A percentile compares a stretch with the other conserved stretches of the same genome.
These are phyloP conservation scores for Abrostola triplasia DNA, from an alignment of 2,888 invertebrate species.

Conservation along the genomic window DNA sequence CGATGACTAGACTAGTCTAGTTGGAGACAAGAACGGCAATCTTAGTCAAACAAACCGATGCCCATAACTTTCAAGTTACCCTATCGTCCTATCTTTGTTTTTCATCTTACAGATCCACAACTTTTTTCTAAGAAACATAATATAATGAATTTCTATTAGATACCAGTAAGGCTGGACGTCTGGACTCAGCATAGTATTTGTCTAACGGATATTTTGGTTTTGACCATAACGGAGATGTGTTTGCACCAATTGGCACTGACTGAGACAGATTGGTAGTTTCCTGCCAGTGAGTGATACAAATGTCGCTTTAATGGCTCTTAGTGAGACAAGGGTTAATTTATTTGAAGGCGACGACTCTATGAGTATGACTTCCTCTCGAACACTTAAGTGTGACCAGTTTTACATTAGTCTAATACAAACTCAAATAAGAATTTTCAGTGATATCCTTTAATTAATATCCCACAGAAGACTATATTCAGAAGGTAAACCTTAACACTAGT, in stretches of 20 bases:
- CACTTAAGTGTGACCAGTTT: constrained; percentile 51
- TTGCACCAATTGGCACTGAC: constrained; percentile 76
- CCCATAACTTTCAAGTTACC: constrained; percentile 36
- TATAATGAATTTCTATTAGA: constrained; percentile 30
- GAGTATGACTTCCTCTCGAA: constrained; percentile 60
- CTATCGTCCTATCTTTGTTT: constrained; percentile 33
- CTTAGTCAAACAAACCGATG: constrained; percentile 38
- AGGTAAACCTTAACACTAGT: too few species aligned
- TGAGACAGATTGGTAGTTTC: constrained; percentile 79
- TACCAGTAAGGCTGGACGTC: constrained; percentile 1
- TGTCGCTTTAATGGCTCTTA: constrained; percentile 72
- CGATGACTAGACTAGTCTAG: not conserved
- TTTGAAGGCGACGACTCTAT: constrained; percentile 67
- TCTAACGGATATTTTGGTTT: constrained; percentile 30
- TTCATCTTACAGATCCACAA: constrained; percentile 24
- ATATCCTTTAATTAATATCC: too few species aligned
- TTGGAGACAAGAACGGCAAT: constrained; percentile 16
- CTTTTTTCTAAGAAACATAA: constrained; percentile 19
- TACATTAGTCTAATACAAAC: constrained; percentile 44
- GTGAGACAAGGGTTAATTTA: constrained; percentile 78
- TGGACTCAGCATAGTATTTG: constrained; percentile 12
- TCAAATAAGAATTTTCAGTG: too few species aligned
- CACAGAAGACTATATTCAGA: too few species aligned
- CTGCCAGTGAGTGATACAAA: constrained; percentile 78
- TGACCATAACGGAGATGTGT: constrained; percentile 61